phyloP scores from a whole-genome alignment of 2,113 vertebrate genomes.

The Gasterosteus nipponicus region DNA sequence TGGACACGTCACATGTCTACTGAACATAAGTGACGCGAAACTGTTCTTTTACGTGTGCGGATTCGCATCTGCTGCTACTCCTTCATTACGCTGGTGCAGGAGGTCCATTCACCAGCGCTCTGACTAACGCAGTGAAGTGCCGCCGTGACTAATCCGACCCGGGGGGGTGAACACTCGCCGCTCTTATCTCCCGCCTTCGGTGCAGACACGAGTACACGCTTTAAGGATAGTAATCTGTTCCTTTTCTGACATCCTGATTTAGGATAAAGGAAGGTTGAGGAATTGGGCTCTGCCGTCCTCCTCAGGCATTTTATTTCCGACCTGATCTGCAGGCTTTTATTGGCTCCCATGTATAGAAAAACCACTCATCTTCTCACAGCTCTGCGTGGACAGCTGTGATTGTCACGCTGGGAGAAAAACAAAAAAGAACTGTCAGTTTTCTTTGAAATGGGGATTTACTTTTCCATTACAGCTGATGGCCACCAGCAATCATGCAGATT shows the following conservation, averaged over 20 bases:
- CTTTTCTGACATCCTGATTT: neutral
- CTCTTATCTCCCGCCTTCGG: conserved; percentile 12
- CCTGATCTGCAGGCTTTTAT: neutral
- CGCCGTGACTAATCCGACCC: conserved; percentile 26
- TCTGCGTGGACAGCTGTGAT: neutral
- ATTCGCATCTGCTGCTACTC: neutral
- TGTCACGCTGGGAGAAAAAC: conserved; percentile 9
- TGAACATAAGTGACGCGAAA: neutral
- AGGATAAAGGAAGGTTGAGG: neutral
- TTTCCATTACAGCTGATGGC: conserved; percentile 10
- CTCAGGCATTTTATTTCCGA: neutral
- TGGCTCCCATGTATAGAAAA: neutral
- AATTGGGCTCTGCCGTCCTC: neutral
- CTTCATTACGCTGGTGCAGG: neutral
- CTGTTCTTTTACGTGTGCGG: neutral
- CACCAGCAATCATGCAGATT: conserved; percentile 10
- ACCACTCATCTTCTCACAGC: neutral
- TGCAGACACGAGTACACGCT: neutral
- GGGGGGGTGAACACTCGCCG: conserved; percentile 8
- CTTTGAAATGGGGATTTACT: neutral
- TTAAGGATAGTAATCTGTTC: neutral
- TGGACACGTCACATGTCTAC: neutral
- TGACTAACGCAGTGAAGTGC: neutral
- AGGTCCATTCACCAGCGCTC: neutral
- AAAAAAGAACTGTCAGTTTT: neutral